These are phyloP conservation scores for Elmis aenea DNA, from an alignment of 2,888 invertebrate species.

Conservation along the genomic window DNA sequence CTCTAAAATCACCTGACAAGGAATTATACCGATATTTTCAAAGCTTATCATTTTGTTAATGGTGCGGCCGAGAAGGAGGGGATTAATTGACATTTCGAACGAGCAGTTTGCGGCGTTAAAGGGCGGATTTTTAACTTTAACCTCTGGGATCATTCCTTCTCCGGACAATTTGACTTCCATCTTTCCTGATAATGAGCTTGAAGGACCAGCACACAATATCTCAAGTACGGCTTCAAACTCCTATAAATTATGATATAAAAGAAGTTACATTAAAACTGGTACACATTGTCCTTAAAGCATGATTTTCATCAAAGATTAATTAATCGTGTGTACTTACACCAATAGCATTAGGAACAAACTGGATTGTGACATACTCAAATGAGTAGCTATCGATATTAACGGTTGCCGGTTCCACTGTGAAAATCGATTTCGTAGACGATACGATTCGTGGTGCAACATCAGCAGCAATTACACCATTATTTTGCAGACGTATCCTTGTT, in stretches of 20 bases:
- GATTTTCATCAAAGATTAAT: slow-evolving; percentile 5
- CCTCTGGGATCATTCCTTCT: slow-evolving; percentile 46
- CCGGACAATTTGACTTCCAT: slow-evolving; percentile 40
- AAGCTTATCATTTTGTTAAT: slow-evolving; percentile 32
- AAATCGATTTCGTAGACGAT: slow-evolving; percentile 30
- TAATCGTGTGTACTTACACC: slow-evolving; percentile 43
- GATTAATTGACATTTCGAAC: slow-evolving; percentile 37
- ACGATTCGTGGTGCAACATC: slow-evolving; percentile 27
- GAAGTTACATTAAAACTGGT: slow-evolving; percentile 15
- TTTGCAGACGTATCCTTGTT: slow-evolving; percentile 41
- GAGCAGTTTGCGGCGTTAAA: slow-evolving; percentile 23
- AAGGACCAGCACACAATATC: too few relatives aligned
- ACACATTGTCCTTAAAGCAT: not conserved
- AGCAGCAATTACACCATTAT: slow-evolving; percentile 42
- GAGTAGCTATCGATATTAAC: slow-evolving; percentile 41
- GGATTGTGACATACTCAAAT: slow-evolving; percentile 36
- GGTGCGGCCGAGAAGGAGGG: slow-evolving; percentile 34
- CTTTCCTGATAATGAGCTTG: slow-evolving; percentile 20
- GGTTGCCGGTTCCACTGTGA: slow-evolving; percentile 35
- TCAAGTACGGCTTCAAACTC: slow-evolving; percentile 1
- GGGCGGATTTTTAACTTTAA: slow-evolving; percentile 39
- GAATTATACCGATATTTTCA: slow-evolving; percentile 42
- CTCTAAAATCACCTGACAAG: slow-evolving; percentile 43
- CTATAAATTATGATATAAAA: slow-evolving; percentile 8
- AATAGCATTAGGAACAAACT: slow-evolving; percentile 44